phyloP scores from a whole-genome alignment of 2,113 vertebrate genomes.

The Nannospalax galili region DNA sequence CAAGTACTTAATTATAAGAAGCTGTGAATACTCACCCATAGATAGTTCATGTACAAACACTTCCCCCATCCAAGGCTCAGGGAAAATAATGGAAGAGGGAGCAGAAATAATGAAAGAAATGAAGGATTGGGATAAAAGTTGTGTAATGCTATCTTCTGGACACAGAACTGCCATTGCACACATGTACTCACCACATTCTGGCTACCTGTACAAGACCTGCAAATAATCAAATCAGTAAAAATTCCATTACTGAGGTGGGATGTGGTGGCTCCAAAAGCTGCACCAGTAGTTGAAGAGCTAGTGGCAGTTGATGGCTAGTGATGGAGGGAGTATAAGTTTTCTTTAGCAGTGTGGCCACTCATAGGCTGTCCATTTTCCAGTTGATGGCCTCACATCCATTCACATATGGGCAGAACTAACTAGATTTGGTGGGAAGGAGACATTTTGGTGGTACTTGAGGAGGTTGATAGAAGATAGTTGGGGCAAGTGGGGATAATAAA shows the following conservation, averaged over 20 bases:
- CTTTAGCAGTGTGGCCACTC: too few relatives aligned
- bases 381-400: neutral
- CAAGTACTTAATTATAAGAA: neutral
- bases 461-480: too few relatives aligned
- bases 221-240: neutral
- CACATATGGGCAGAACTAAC: neutral
- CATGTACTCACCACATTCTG: neutral
- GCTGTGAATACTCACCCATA: neutral
- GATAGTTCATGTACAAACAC: neutral
- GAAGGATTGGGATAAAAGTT: neutral
- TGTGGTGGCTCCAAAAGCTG: neutral
- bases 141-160: neutral
- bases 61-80: too few relatives aligned
- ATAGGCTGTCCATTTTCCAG: neutral
- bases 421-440: too few relatives aligned
- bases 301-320: too few relatives aligned
- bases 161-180: neutral
- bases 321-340: too few relatives aligned
- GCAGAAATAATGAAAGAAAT: neutral
- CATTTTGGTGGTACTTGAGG: neutral
- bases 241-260: too few relatives aligned
- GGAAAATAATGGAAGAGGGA: neutral
- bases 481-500: too few relatives aligned
- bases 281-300: too few relatives aligned
- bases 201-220: too few relatives aligned